Base-by-base conservation (phyloP, 2,797 vertebrate species). In the Erpetoichthys calabaricus region DNA sequence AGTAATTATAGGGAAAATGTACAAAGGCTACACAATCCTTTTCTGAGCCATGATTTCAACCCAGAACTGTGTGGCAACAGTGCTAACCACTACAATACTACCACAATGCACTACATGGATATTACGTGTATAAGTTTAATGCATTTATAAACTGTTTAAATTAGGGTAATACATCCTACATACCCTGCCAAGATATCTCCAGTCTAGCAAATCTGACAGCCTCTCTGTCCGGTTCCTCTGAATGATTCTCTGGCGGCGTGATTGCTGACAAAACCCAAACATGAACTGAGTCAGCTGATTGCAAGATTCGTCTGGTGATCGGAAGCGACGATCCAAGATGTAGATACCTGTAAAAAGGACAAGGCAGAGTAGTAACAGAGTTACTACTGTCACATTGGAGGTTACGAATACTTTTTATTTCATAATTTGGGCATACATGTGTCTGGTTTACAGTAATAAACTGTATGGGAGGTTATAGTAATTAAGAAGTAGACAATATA, bases 231-330 rank as follows among this genome's bases (percentile, higher is more conserved):
- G 82, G 75, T 97, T 98, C 45, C 94, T 80, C 65, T 97, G 95
- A 66, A 98, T 89, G 70, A 98, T 91, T 60, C 95, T 84, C 72
- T 98, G 95, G 43, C 95, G 90, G 1, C 88, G 86, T 1, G 92
- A 94, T 77, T 97, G 92, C 75, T 94, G 91, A 65, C 95, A 97
- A 71, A 96, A 98, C 1, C 73, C 74, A 0, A 95, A 95, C 67
- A 98, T 87, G 80, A 95, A 92, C 72, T 97, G 90, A 45, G 94
- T 96, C 76, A 98, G 80, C 78, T 98, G 95, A 67, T 93, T 95
- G 62, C 93, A 97, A 0, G 94, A 96, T 59, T 96, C 95, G 0
- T 97, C 94, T 0, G 89, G 82, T 0, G 94, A 90, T n/a, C 88
- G 69, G 73, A 89, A 94, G 45, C 92, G 78, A n/a, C 95, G 81